Conservation (phyloP, 1,140 invertebrate genomes). For the Pemphigus obesinymphae region DNA sequence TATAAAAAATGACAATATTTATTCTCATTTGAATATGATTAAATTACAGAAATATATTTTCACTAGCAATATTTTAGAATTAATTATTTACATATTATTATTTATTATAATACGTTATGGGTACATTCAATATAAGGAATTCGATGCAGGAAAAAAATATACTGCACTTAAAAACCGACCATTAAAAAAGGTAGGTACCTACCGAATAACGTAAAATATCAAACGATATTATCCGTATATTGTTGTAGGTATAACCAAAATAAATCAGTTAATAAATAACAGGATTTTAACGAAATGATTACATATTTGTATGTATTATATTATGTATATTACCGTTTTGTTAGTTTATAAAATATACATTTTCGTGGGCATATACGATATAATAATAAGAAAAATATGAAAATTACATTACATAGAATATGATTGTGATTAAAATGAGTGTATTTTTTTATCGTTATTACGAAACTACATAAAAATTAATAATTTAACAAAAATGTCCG, state of each 20-base stretch:
- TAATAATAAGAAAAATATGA: neutral
- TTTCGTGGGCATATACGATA: neutral
- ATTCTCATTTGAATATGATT: neutral
- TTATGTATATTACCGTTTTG: neutral
- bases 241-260: neutral
- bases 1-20: no score
- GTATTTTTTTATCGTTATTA: neutral
- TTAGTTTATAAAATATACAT: neutral
- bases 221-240: neutral
- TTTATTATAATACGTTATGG: no score
- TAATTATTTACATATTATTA: conserved; percentile 21
- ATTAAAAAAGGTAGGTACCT: no score
- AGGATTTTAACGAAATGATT: conserved; percentile 19
- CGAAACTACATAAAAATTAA: neutral
- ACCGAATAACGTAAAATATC: neutral
- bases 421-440: neutral
- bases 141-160: neutral
- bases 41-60: neutral
- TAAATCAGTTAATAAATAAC: conserved; percentile 22
- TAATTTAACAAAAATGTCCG: neutral
- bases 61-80: conserved; percentile 19
- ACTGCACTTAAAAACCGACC: neutral
- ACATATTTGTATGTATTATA: neutral
- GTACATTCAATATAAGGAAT: neutral
- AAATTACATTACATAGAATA: neutral